Percentiles rank a stretch among this genome's conserved stretches.
Evolutionary conservation across 2,113 vertebrate species (phyloP).

Genomic region (Xiphorhynchus elegans): DNA sequence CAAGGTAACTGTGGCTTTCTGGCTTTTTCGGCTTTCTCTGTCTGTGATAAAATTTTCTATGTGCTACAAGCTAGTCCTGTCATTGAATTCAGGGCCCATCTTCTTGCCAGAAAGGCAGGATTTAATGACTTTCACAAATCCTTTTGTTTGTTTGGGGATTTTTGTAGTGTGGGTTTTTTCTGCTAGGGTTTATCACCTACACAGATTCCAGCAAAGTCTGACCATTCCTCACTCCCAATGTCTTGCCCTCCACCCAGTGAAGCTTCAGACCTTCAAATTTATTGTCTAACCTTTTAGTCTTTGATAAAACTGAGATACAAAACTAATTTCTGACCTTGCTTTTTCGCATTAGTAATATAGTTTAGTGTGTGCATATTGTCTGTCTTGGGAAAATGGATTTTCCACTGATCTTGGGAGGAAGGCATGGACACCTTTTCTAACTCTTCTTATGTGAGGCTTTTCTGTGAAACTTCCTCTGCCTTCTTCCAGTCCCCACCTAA

Average conservation of each 20-base stretch:
- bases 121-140: neutral
- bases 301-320: neutral
- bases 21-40: neutral
- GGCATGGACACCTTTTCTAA: neutral
- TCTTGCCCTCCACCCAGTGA: neutral
- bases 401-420: neutral
- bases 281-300: neutral
- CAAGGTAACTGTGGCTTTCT: neutral
- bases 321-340: neutral
- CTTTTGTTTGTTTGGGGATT: neutral
- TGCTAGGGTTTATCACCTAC: neutral
- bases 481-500: neutral
- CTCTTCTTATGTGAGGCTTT: neutral
- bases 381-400: neutral
- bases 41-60: neutral
- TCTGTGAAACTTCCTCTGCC: neutral
- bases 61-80: neutral
- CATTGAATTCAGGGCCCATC: neutral
- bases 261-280: neutral
- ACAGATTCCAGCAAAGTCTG: neutral
- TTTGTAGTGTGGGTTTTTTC: neutral
- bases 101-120: neutral
- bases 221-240: neutral
- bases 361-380: neutral
- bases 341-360: neutral